A percentile compares a stretch with the other conserved stretches of the same genome.
Conservation (phyloP, 2,797 vertebrate species). For the Peromyscus eremicus region DNA sequence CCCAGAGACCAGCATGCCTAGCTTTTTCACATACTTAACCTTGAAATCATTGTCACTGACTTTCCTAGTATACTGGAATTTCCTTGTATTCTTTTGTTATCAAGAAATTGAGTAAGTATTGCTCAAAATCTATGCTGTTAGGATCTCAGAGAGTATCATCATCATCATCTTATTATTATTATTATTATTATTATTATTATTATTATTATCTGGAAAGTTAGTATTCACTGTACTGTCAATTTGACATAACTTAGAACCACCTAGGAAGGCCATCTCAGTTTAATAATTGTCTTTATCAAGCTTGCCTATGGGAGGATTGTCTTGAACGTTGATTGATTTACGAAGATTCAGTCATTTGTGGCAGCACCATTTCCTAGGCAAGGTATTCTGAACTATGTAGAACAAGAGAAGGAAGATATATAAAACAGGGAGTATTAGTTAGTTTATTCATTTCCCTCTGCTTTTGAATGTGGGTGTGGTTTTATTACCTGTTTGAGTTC, state of each 20-base stretch:
- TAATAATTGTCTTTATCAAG: neutral
- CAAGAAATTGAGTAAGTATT: neutral
- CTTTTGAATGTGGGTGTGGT: neutral
- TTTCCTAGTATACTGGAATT: neutral
- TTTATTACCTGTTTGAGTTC: neutral
- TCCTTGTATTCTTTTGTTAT: neutral
- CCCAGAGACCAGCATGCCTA: fast-evolving
- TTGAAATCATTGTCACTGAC: neutral
- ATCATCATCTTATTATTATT: no score
- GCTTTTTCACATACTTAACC: neutral
- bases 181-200: neutral
- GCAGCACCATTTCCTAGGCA: neutral
- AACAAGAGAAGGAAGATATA: neutral
- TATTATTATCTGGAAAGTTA: neutral
- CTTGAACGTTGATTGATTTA: neutral
- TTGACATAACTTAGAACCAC: neutral
- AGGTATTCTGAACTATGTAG: neutral
- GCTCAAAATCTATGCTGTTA: neutral
- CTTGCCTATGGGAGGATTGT: neutral
- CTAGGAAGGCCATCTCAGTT: neutral
- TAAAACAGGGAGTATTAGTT: no score
- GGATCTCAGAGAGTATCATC: neutral
- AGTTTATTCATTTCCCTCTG: neutral
- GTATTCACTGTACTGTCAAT: neutral
- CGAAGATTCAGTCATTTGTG: neutral